phyloP scores from a whole-genome alignment of 2,113 vertebrate species.

The Sisor rabdophorus region DNA sequence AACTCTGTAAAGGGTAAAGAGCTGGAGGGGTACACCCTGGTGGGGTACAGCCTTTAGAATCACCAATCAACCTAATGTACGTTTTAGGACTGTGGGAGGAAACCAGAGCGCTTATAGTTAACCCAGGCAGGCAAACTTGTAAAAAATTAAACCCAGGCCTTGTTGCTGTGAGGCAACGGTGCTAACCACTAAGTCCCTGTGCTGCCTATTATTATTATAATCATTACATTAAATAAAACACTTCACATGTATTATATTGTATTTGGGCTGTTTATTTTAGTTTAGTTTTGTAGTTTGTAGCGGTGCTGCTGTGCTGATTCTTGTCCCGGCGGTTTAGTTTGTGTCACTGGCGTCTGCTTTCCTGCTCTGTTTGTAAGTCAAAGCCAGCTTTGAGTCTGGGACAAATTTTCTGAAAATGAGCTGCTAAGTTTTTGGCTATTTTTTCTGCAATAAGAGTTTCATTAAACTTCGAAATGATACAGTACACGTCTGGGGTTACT shows the following conservation, averaged over 20 bases:
- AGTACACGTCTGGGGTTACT: conserved; percentile 54
- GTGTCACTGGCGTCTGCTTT: conserved; percentile 9
- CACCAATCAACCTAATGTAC: no score
- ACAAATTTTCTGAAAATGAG: conserved; percentile 47
- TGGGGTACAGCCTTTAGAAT: no score
- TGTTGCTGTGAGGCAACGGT: no score
- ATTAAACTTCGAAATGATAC: conserved; percentile 56
- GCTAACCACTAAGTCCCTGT: no score
- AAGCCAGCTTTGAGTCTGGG: conserved; percentile 44
- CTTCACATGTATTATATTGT: background rate
- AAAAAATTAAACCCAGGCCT: no score
- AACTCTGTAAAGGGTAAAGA: no score
- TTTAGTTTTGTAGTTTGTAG: background rate
- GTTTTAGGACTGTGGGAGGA: no score
- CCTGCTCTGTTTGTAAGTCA: conserved; percentile 11
- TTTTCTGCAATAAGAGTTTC: conserved; percentile 64
- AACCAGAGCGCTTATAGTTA: no score
- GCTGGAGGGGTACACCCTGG: no score
- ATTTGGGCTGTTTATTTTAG: background rate
- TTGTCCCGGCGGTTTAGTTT: background rate
- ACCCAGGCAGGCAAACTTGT: no score
- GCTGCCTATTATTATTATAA: background rate
- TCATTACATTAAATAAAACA: background rate
- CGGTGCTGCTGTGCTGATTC: background rate
- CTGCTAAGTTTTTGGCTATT: conserved; percentile 49